These are phyloP conservation scores for Drosophila albomicans DNA, from an alignment of 1,140 invertebrate species.

Conservation along the genomic window DNA sequence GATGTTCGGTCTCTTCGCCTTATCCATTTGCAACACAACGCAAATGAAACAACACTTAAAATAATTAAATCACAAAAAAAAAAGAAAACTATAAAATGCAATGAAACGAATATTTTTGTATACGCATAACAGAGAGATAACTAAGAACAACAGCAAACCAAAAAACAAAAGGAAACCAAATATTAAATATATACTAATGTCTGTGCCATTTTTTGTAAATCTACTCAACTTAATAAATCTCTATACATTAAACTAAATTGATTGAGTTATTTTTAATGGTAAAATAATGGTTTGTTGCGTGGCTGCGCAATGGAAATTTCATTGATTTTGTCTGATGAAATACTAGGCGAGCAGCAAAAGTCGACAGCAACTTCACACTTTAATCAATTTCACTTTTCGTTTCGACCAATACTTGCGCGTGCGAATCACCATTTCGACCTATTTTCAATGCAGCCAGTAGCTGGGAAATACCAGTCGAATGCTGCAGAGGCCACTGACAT, in stretches of 20 bases:
- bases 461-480: neutral
- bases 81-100: conserved; percentile 3
- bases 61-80: conserved; percentile 29
- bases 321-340: neutral
- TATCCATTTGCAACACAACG: conserved; percentile 22
- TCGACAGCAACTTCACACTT: neutral
- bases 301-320: neutral
- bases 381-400: neutral
- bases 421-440: neutral
- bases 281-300: neutral
- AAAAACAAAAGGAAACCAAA: conserved; percentile 57
- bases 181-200: conserved; percentile 65
- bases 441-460: neutral
- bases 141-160: conserved; percentile 30
- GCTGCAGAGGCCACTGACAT: neutral
- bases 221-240: conserved; percentile 64
- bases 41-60: conserved; percentile 18
- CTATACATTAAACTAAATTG: conserved; percentile 37
- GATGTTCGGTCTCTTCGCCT: conserved; percentile 52
- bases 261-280: neutral
- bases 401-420: neutral
- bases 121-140: conserved; percentile 52
- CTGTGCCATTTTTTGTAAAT: conserved; percentile 78
- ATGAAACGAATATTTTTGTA: conserved; percentile 65
- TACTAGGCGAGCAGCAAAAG: neutral